phyloP scores from a whole-genome alignment of 1,140 invertebrate genomes.

The Drosophila subobscura region DNA sequence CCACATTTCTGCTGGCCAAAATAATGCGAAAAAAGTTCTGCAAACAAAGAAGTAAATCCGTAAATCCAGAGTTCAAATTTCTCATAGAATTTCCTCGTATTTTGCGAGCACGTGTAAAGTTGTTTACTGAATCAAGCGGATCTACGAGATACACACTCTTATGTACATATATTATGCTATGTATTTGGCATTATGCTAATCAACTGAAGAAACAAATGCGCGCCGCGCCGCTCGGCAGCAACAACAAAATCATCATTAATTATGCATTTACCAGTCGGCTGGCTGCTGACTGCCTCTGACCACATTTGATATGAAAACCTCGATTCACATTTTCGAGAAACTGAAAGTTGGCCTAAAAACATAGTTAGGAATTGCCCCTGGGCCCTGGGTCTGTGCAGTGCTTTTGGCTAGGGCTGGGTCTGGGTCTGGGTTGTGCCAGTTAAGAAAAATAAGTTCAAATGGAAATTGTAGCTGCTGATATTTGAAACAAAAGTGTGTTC shows the following conservation, averaged over 20 bases:
- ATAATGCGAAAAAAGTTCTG: slow-evolving; percentile 3
- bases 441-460: background rate
- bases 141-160: slow-evolving; percentile 4
- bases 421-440: slow-evolving; percentile 27
- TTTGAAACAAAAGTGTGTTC: background rate
- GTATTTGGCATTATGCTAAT: slow-evolving; percentile 65
- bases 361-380: slow-evolving; percentile 56
- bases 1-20: slow-evolving; percentile 1
- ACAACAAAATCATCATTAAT: slow-evolving; percentile 60
- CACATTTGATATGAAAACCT: slow-evolving; percentile 69
- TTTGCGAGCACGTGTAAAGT: slow-evolving; percentile 42
- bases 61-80: slow-evolving; percentile 16
- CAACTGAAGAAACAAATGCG: slow-evolving; percentile 34
- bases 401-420: slow-evolving; percentile 22
- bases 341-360: slow-evolving; percentile 78
- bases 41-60: slow-evolving; percentile 32
- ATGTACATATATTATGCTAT: slow-evolving; percentile 7
- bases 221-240: background rate
- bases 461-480: background rate
- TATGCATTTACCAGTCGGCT: slow-evolving; percentile 51
- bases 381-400: slow-evolving; percentile 25
- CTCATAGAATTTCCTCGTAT: slow-evolving; percentile 22
- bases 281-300: slow-evolving; percentile 37
- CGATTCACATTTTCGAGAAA: slow-evolving; percentile 68
- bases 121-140: slow-evolving; percentile 28